Base-by-base conservation (phyloP, 2,888 invertebrate species). In the Drosophila affinis region DNA sequence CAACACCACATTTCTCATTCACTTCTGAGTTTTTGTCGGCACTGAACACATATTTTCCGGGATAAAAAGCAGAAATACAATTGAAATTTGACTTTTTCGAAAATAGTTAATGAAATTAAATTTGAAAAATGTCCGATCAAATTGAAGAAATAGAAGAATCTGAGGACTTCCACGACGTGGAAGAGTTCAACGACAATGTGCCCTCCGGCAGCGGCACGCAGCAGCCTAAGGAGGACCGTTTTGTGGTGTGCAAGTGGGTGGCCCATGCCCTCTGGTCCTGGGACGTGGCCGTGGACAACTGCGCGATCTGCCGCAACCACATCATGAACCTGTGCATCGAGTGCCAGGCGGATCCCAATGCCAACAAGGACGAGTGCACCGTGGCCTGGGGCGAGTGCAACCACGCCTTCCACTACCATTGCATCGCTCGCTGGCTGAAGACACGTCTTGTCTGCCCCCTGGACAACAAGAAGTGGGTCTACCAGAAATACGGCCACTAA, bases 351-450 rank as follows among this genome's bases (percentile, higher is more conserved):
- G 97, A 98, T 93, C 98, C 98, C 92, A 98, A 98, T 52, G 98
- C 98, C 24, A 98, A 98, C 9, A 98, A 98, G 92, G 99, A 99
- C 91, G 99, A 99, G 91, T 99, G 99, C 92, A 99, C 98, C 74
- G 99, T 99, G n/a, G 99, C 99, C 58, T 99, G 99, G 99, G 99
- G 99, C 79, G 98, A 98, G 70, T 99, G 99, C 92, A 99, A 99
- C 94, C 99, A 99, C 93, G 99, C 99, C 77, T 99, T 99, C 93
- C 99, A 99, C 93, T 99, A 99, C 92, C 99, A 99, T 92, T 99
- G 99, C 93, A 99, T 99, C 92, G 99, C 99, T 65, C 96, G 99
- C 89, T 99, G 99, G 99, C 94, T 99, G 81, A 99, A 99, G 93
- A 99, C 99, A 61, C 94, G 99, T 82, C 99, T 99, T 93, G 99